phyloP scores from a whole-genome alignment of 2,113 vertebrate genomes.

The Heterotilapia buettikoferi region DNA sequence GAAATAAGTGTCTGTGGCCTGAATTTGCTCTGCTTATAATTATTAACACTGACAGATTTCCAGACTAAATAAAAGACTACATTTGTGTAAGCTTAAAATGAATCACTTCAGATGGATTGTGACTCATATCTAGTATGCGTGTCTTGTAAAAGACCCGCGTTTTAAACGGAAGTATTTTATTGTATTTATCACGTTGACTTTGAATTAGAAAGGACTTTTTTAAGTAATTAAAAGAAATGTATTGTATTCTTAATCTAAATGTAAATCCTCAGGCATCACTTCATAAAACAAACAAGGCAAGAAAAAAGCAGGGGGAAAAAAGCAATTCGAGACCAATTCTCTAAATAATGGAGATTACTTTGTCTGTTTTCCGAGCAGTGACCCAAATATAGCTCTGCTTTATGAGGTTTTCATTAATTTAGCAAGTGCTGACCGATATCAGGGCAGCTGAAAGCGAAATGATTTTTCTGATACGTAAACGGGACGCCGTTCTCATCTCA shows the following conservation, averaged over 20 bases:
- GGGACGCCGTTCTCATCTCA: neutral
- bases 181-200: neutral
- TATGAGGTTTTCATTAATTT: constrained; percentile 37
- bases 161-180: neutral
- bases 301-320: neutral
- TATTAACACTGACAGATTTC: neutral
- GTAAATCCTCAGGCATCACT: neutral
- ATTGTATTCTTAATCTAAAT: neutral
- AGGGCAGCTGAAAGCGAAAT: constrained; percentile 8
- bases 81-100: neutral
- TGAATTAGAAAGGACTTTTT: neutral
- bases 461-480: neutral
- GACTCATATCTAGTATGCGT: neutral
- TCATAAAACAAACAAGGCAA: neutral
- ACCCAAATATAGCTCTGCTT: constrained; percentile 31
- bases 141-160: neutral
- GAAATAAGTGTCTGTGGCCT: neutral
- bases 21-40: neutral
- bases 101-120: neutral
- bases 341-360: neutral
- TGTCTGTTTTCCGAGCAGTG: constrained; percentile 14
- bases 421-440: constrained; percentile 38
- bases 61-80: neutral
- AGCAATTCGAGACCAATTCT: neutral
- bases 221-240: neutral